These are phyloP conservation scores for Charanyca ferruginea DNA, from an alignment of 2,888 invertebrate genomes.

Conservation along the genomic window DNA sequence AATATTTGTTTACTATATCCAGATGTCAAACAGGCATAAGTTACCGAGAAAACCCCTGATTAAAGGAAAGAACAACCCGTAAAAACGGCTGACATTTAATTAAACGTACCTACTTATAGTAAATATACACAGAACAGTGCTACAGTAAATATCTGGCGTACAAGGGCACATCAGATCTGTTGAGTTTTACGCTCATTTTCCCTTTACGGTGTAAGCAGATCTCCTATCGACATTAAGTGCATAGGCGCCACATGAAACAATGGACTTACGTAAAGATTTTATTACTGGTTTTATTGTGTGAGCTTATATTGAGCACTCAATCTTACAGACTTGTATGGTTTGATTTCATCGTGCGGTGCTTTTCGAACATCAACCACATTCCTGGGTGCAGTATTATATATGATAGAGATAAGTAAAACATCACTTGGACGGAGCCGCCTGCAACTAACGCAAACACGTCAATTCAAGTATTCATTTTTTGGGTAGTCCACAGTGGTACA, in stretches of 20 bases:
- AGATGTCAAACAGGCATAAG: constrained; percentile 3
- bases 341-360: not conserved
- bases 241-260: constrained; percentile 43
- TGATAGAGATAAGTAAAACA: too few species aligned
- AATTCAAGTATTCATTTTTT: too few species aligned
- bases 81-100: constrained; percentile 62
- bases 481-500: too few species aligned
- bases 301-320: constrained; percentile 33
- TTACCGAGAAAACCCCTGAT: constrained; percentile 7
- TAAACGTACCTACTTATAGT: constrained; percentile 76
- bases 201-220: constrained; percentile 42
- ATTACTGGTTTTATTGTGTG: constrained; percentile 49
- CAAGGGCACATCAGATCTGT: constrained; percentile 61
- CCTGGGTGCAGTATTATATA: not conserved
- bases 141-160: constrained; percentile 66
- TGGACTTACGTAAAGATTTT: constrained; percentile 45
- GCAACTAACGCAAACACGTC: too few species aligned
- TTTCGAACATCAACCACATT: not conserved
- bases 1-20: not conserved
- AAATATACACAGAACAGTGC: constrained; percentile 76
- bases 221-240: constrained; percentile 30
- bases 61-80: constrained; percentile 1
- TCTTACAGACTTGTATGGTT: constrained; percentile 15
- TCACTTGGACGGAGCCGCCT: too few species aligned
- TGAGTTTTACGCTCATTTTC: constrained; percentile 49